A percentile compares a stretch with the other conserved stretches of the same genome.
phyloP scores from a whole-genome alignment of 1,140 invertebrate species.

The Drosophila sechellia region DNA sequence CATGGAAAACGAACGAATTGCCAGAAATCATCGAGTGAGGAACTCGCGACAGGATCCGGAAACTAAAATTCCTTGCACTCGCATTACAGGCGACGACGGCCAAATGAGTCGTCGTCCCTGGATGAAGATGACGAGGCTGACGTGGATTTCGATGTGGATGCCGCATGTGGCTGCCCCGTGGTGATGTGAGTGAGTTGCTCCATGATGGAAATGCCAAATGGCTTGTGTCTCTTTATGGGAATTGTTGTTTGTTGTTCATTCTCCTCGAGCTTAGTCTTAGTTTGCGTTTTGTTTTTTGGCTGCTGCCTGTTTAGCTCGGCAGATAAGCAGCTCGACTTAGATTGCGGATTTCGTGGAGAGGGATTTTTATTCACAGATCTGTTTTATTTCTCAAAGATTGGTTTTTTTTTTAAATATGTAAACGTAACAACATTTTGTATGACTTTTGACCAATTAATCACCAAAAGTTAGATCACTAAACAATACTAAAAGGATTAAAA shows the following conservation, averaged over 20 bases:
- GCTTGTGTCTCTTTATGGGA: constrained; percentile 80
- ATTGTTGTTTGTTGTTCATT: constrained; percentile 79
- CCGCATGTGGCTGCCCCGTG: constrained; percentile 17
- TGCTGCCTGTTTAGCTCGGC: constrained; percentile 61
- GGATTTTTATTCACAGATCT: background rate
- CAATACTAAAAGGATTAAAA: too few species aligned
- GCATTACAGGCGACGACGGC: constrained; percentile 69
- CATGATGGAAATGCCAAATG: constrained; percentile 80
- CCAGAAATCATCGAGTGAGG: constrained; percentile 46
- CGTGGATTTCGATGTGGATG: constrained; percentile 10
- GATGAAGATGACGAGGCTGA: constrained; percentile 18
- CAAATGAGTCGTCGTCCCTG: constrained; percentile 59
- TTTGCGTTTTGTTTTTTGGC: constrained; percentile 53
- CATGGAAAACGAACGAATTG: constrained; percentile 63
- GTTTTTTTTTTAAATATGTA: too few species aligned
- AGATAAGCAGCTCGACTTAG: constrained; percentile 62
- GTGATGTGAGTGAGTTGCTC: constrained; percentile 43
- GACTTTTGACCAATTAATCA: background rate
- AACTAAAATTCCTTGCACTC: constrained; percentile 59
- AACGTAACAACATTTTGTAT: background rate
- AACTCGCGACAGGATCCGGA: constrained; percentile 20
- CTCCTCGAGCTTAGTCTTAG: constrained; percentile 58
- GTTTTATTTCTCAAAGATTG: too few species aligned
- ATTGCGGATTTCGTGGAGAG: constrained; percentile 1
- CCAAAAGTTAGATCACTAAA: too few species aligned